A percentile compares a stretch with the other conserved stretches of the same genome.
Evolutionary conservation across 2,888 invertebrate species (phyloP).

Genomic region (Oithona nana): DNA sequence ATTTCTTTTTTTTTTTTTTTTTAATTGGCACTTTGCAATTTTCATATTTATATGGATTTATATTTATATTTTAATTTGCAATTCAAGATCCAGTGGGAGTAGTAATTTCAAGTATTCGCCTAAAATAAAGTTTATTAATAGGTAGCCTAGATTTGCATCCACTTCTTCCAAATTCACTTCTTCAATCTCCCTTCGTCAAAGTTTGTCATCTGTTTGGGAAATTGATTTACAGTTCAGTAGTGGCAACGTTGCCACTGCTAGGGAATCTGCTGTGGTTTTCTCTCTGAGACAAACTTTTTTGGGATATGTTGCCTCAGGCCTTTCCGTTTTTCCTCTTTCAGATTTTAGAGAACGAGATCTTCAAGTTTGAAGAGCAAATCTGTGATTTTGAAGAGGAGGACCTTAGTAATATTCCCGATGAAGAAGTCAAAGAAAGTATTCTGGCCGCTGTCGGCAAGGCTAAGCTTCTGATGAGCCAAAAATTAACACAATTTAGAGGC

Average conservation of each 20-base stretch:
- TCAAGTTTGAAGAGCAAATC: conserved; percentile 18
- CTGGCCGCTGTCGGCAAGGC: conserved; percentile 80
- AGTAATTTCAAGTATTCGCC: too few species aligned
- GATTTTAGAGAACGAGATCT: conserved; percentile 48
- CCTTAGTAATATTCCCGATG: conserved; percentile 34
- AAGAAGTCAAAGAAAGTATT: conserved; percentile 62
- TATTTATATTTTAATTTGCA: too few species aligned
- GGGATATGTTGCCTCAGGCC: neutral
- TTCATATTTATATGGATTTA: too few species aligned
- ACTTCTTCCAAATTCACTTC: neutral
- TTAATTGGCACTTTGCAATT: too few species aligned
- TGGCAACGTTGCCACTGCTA: too few species aligned
- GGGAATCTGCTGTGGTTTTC: too few species aligned
- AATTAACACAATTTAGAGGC: conserved; percentile 86
- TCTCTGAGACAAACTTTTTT: neutral
- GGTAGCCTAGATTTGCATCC: too few species aligned
- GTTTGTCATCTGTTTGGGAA: neutral
- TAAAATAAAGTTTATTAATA: too few species aligned
- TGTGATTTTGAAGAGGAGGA: conserved; percentile 17
- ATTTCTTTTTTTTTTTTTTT: too few species aligned
- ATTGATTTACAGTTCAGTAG: neutral
- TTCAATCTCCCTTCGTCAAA: neutral
- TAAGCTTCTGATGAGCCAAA: conserved; percentile 64
- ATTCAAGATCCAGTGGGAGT: too few species aligned
- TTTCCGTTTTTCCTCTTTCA: too few species aligned